Percentiles rank a stretch among this genome's conserved stretches.
These are phyloP conservation scores for Folsomia manolachei DNA, from an alignment of 2,888 invertebrate species.

Conservation along the genomic window DNA sequence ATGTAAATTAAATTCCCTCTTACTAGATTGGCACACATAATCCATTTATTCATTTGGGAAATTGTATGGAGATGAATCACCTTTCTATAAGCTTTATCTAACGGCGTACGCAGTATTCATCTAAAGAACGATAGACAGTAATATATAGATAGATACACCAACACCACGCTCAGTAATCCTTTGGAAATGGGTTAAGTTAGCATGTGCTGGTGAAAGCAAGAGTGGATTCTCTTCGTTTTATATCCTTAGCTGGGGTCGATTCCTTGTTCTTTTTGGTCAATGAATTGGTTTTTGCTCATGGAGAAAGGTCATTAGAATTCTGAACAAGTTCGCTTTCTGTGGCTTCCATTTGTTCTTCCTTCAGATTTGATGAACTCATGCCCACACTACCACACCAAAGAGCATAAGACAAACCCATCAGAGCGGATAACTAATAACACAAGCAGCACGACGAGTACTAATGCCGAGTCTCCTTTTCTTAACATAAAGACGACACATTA, in stretches of 20 bases:
- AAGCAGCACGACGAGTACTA: neutral
- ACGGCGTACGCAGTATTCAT: no score
- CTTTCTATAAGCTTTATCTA: no score
- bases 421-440: neutral
- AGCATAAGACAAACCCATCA: neutral
- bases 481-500: neutral
- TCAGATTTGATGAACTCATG: constrained; percentile 16
- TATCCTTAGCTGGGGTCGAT: no score
- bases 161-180: constrained; percentile 6
- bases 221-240: no score
- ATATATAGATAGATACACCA: neutral
- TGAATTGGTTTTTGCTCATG: neutral
- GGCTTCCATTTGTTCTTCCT: constrained; percentile 20
- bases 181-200: constrained; percentile 1
- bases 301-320: constrained; percentile 17
- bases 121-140: no score
- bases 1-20: no score
- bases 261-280: neutral
- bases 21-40: no score
- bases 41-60: constrained; percentile 17
- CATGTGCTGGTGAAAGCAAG: constrained; percentile 11
- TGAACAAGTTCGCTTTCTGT: constrained; percentile 9
- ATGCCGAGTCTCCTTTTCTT: no score
- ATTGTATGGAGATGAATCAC: constrained; percentile 7
- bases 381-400: neutral